Conservation (phyloP, 2,797 vertebrate genomes). For the Tangara arthus region DNA sequence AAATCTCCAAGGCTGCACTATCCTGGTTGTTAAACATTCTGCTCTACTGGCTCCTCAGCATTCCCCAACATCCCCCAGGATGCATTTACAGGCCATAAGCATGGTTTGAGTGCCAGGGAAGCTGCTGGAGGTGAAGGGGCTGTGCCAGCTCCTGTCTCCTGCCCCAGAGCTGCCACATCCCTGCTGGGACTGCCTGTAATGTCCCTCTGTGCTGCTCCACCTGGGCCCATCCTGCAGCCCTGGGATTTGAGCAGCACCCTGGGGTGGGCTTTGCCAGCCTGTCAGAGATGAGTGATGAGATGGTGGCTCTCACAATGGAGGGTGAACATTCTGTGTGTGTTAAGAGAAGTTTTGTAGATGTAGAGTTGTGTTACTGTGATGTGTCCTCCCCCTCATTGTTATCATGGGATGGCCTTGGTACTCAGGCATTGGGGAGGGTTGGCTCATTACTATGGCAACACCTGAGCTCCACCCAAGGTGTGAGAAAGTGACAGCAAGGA, state of each 20-base stretch:
- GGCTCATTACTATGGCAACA: neutral
- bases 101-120: neutral
- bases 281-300: neutral
- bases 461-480: neutral
- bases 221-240: rapidly evolving
- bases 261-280: neutral
- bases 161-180: neutral
- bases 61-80: neutral
- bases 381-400: neutral
- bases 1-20: neutral
- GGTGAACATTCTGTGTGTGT: neutral
- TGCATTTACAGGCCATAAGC: neutral
- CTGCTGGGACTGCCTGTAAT: rapidly evolving
- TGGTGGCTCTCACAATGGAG: neutral
- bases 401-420: neutral
- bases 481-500: neutral
- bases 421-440: neutral
- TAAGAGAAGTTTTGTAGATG: neutral
- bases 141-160: neutral
- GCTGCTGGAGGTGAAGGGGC: neutral
- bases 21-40: neutral
- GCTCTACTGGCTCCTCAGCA: neutral
- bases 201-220: neutral
- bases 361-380: neutral
- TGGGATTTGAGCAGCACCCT: neutral